phyloP scores from a whole-genome alignment of 1,140 invertebrate species.

The Drosophila elegans region DNA sequence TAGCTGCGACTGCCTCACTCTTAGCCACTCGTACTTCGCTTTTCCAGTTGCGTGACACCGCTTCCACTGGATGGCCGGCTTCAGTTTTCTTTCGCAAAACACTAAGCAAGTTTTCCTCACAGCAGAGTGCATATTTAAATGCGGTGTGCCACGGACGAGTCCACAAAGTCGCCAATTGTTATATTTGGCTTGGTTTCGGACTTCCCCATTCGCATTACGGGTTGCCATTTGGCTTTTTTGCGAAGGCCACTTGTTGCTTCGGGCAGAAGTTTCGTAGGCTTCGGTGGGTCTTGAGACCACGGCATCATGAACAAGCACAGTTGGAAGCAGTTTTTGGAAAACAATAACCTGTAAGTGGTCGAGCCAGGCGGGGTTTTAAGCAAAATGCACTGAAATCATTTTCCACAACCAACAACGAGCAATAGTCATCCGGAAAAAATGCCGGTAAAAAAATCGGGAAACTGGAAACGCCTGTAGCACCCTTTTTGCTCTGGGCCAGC shows the following conservation, averaged over 20 bases:
- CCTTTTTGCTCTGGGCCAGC: neutral
- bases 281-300: neutral
- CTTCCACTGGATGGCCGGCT: slow-evolving; percentile 60
- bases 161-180: slow-evolving; percentile 12
- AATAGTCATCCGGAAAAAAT: slow-evolving; percentile 5
- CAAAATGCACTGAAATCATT: slow-evolving; percentile 22
- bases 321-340: slow-evolving; percentile 67
- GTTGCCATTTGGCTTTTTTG: slow-evolving; percentile 9
- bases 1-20: slow-evolving; percentile 38
- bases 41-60: slow-evolving; percentile 76
- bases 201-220: slow-evolving; percentile 12
- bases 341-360: slow-evolving; percentile 68
- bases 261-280: neutral
- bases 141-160: slow-evolving; percentile 11
- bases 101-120: slow-evolving; percentile 12
- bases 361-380: slow-evolving; percentile 1
- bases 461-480: neutral
- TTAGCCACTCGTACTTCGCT: slow-evolving; percentile 45
- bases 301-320: slow-evolving; percentile 39
- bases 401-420: neutral
- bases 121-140: slow-evolving; percentile 2
- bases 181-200: slow-evolving; percentile 2
- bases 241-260: slow-evolving; percentile 35
- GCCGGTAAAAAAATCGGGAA: slow-evolving; percentile 8
- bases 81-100: slow-evolving; percentile 46